Conservation (phyloP, 2,797 vertebrate genomes). For the Chromis chromis region DNA sequence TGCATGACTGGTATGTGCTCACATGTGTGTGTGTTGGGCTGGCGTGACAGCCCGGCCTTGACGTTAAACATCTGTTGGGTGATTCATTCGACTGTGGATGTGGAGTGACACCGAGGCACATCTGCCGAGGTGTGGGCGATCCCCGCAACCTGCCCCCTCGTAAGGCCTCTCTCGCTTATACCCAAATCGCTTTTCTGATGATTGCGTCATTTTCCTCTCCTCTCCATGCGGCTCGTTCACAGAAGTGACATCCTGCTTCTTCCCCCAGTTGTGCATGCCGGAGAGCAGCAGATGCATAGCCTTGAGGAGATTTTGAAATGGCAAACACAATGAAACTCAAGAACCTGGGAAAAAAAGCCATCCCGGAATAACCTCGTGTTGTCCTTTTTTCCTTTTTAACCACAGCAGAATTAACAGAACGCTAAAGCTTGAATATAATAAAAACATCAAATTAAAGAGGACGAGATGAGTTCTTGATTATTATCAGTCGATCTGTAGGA, state of each 20-base stretch:
- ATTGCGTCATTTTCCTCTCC: conserved; percentile 76
- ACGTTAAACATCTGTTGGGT: conserved; percentile 85
- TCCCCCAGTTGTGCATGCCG: conserved; percentile 60
- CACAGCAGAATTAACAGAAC: conserved; percentile 19
- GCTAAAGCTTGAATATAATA: conserved; percentile 1
- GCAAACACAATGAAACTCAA: conserved; percentile 84
- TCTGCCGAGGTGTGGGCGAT: conserved; percentile 77
- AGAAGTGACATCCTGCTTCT: conserved; percentile 80
- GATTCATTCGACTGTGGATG: conserved; percentile 80
- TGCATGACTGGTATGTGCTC: conserved; percentile 26
- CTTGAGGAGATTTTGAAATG: conserved; percentile 79
- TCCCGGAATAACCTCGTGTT: conserved; percentile 40
- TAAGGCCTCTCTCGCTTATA: no score
- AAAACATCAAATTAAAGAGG: background rate
- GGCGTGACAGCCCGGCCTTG: conserved; percentile 77
- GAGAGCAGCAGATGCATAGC: conserved; percentile 80
- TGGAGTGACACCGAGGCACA: conserved; percentile 82
- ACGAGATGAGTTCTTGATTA: background rate
- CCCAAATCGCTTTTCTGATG: conserved; percentile 67
- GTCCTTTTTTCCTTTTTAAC: conserved; percentile 14
- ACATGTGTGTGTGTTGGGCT: conserved; percentile 60
- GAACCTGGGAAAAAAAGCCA: conserved; percentile 53
- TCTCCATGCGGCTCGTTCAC: conserved; percentile 71
- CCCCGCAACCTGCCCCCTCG: conserved; percentile 68
- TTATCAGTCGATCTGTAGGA: background rate